Evolutionary conservation across 2,888 invertebrate species (phyloP).

Genomic region (Clunio marinus): DNA sequence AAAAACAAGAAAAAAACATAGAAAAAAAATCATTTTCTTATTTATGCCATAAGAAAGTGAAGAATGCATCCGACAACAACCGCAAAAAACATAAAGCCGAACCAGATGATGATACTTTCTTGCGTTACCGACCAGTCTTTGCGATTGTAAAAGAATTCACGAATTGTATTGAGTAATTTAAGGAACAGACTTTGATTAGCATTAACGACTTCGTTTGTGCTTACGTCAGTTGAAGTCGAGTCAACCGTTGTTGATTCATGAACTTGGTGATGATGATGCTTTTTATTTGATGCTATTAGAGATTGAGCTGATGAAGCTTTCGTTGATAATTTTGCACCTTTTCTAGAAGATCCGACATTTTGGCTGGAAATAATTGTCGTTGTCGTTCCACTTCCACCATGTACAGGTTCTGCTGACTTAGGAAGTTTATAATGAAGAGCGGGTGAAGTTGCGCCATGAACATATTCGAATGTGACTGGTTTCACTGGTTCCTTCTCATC

Average conservation of each 20-base stretch:
- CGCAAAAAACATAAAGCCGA: constrained; percentile 28
- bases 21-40: not conserved
- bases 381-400: not conserved
- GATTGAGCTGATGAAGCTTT: not conserved
- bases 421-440: constrained; percentile 28
- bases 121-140: constrained; percentile 33
- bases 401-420: constrained; percentile 6
- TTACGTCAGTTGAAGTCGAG: constrained; percentile 3
- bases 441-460: constrained; percentile 20
- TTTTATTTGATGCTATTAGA: not conserved
- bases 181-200: constrained; percentile 35
- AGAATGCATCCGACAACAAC: constrained; percentile 32
- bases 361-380: constrained; percentile 9
- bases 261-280: constrained; percentile 22
- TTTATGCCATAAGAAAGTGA: constrained; percentile 34
- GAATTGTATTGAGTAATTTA: constrained; percentile 28
- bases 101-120: constrained; percentile 36
- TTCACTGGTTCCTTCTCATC: constrained; percentile 12
- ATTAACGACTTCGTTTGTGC: not conserved
- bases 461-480: constrained; percentile 30
- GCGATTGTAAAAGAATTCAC: constrained; percentile 35
- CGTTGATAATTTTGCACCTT: constrained; percentile 1
- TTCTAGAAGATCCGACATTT: not conserved
- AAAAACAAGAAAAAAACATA: not conserved
- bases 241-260: not conserved